A percentile compares a stretch with the other conserved stretches of the same genome.
Evolutionary conservation across 2,113 vertebrate species (phyloP).

Genomic region (Pseudolaguvia tuberculata): DNA sequence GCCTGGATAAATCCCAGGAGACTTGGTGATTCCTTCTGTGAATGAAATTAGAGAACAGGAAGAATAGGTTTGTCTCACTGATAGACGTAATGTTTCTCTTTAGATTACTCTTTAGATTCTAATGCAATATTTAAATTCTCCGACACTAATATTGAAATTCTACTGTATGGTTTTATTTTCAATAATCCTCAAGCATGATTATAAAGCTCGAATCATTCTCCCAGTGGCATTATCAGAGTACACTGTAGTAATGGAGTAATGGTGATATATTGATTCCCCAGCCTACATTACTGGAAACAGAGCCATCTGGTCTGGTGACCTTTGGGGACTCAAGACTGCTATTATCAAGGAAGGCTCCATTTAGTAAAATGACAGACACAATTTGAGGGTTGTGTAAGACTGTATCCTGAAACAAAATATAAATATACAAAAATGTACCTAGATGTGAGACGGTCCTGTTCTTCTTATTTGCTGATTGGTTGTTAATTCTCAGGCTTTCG

Average conservation of each 20-base stretch:
- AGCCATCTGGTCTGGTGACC: conserved; percentile 62
- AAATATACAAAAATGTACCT: conserved; percentile 28
- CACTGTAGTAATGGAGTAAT: conserved; percentile 57
- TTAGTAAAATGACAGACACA: conserved; percentile 39
- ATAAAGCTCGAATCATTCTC: conserved; percentile 22
- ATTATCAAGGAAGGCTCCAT: conserved; percentile 55
- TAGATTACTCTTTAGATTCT: not conserved
- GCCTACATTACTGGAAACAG: conserved; percentile 59
- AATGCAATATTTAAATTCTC: not conserved
- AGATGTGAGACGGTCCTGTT: conserved; percentile 32
- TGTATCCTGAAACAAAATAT: too few species aligned
- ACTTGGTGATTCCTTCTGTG: conserved; percentile 56
- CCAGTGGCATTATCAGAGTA: conserved; percentile 46
- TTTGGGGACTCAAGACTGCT: conserved; percentile 52
- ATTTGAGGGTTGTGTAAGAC: too few species aligned
- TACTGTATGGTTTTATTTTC: conserved; percentile 1
- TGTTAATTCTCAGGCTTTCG: conserved; percentile 51
- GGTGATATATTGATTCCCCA: conserved; percentile 66
- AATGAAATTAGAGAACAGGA: conserved; percentile 42
- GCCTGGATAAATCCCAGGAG: conserved; percentile 49
- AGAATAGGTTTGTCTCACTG: conserved; percentile 39
- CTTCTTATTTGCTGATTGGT: conserved; percentile 40
- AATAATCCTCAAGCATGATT: conserved; percentile 22
- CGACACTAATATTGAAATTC: not conserved
- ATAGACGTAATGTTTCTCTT: conserved; percentile 15